Base-by-base conservation (phyloP, 23 tunicate species). In the Ascidia mentula region DNA sequence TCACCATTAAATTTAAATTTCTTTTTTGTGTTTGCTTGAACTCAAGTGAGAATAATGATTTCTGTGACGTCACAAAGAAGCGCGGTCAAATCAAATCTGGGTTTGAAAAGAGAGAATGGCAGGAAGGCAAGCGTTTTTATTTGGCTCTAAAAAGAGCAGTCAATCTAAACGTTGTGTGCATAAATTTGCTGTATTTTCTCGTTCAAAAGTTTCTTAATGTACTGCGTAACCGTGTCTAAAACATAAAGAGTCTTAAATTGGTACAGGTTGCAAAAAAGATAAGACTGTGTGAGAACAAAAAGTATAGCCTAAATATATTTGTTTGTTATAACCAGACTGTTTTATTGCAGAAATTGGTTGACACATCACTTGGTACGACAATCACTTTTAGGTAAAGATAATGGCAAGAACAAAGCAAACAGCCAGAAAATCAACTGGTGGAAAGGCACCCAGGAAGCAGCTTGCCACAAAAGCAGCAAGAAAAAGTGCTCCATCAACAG, bases 401-500 rank as follows among this genome's bases (percentile, higher is more conserved):
- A 71, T 71, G 75, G 75, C 75, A 71, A 34, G 75, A 71, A 71
- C 75, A 34, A 71, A 71, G 75, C 75, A 71, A 71, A 71, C 75
- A 3, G 75, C 75, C 30, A 71, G 75, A 71, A 71, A 71, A 36
- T 71, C 75, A 4, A 71, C 75, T 36, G 75, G 75, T 71, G 75
- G 75, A 6, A 71, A 71, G 75, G 75, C 75, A 3, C 75, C 75
- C 1, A 6, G 88, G 31, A 84, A 84, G 76, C 88, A 84, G 69
- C 88, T 84, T 31, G 88, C 88, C 36, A 84, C 88, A 0, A 84
- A 84, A 84, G 88, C 89, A 9, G 89, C 89, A 3, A 45, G 89
- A 33, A 86, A 86, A 69, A 79, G 84, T 72, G 89, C 89, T 13
- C 89, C 89, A 3, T 79, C 89, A 26, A 79, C 84, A 9, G 75